Conservation (phyloP, 2,888 invertebrate species). For the Smittia aterrima region DNA sequence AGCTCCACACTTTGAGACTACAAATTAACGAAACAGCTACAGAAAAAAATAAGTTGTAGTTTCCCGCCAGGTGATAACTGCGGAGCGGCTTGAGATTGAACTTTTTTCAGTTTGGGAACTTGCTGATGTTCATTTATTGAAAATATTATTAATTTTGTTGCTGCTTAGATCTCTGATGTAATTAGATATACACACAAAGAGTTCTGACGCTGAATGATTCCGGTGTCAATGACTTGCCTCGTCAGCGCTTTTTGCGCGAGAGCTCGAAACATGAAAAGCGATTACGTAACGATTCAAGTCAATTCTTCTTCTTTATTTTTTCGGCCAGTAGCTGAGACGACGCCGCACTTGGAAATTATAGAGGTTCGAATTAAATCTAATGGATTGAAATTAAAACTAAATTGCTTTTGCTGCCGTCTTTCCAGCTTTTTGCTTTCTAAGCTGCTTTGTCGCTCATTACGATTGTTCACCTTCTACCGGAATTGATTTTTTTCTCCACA, state of each 20-base stretch:
- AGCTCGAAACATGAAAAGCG: neutral
- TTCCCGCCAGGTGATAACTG: neutral
- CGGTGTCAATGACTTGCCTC: neutral
- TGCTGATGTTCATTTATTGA: neutral
- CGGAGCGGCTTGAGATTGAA: neutral
- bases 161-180: neutral
- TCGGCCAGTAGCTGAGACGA: neutral
- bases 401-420: neutral
- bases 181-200: neutral
- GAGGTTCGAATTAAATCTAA: neutral
- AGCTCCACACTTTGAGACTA: neutral
- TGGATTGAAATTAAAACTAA: neutral
- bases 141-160: slow-evolving; percentile 15
- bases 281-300: neutral
- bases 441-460: neutral
- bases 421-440: neutral
- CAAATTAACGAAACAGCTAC: neutral
- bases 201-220: neutral
- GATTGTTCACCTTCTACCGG: neutral
- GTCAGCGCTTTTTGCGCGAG: neutral
- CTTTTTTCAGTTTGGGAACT: neutral
- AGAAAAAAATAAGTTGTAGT: neutral
- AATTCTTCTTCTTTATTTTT: too few species aligned
- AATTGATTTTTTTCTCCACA: neutral
- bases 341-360: neutral